Base-by-base conservation (phyloP, 2,888 invertebrate species). In the Cheilosia grossa region DNA sequence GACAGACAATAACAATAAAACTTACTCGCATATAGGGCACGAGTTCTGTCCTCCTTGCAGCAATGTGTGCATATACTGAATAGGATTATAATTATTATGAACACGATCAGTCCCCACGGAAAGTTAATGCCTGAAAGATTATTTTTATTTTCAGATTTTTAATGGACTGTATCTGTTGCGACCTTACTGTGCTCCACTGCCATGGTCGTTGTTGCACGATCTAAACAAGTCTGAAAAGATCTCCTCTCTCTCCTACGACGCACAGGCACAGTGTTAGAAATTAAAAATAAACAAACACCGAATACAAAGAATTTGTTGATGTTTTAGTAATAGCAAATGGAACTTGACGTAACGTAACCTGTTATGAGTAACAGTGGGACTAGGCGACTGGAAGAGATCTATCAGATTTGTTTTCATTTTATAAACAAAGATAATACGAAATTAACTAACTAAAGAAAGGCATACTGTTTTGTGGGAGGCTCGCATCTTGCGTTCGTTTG, bases 21-120 rank as follows among this genome's bases (percentile, higher is more conserved):
- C 80, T 81, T 58, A 81, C 81, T 75, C 40, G 53, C 17, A 21
- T 81, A 81, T n/a, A 54, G 4, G n/a, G 58, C 44, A 64, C 64
- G 21, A 7, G 17, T 42, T 3, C 27, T 27, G 30, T 69, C 24
- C 13, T 40, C 47, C 27, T 24, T 51, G 30, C 75, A 75, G 21
- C 56, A 51, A 6, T 56, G 67, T 13, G 75, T 58, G n/a, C 69
- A 81, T 4, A 70, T 30, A 37, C 69, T 44, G 10, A 81, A 42
- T 2, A 69, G 47, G 1, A 81, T 44, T 13, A 70, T 5, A 2
- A 81, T n/a, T 9, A 81, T 2, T 37, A 81, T 53, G 27, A 64
- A 75, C 3, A 47, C 56, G 9, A 74, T 7, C 2, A 79, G 21
- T 51, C 79, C 75, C 53, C 40, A 81, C 1, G 75, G 69, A 15